Evolutionary conservation across 2,888 invertebrate species (phyloP), one percentile per base, ranked within the genome.

Genomic region (Panopea generosa): DNA sequence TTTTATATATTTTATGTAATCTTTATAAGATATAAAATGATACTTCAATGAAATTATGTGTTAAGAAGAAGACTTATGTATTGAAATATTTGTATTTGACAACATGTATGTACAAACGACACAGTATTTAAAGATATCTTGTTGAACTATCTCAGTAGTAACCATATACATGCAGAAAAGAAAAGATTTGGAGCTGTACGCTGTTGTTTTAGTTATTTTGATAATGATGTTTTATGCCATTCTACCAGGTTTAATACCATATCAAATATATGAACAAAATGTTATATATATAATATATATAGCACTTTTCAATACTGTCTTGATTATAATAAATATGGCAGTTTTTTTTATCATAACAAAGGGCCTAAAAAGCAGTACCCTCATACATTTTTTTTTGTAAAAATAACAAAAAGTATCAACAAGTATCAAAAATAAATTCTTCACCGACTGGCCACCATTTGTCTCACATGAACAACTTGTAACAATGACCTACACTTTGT

Each of bases 381-480:
- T 47, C 68, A 60, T 69, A 26, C 14, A 50, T 57, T 60, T 50
- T 73, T 73, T 71, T 50, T 61, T 67, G 57, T 67, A 72, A 72
- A 74, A 77, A 75, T 66, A 77, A 81, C 63, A 75, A 77, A 90
- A 90, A 88, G 88, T 87, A 82, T 94, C 94, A 94, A 94, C 94
- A 94, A 94, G 94, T 95, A 94, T 94, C 94, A 95, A 94, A 94
- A 94, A 94, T 95, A 94, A 94, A 94, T 94, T 94, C 47, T 57
- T 57, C 86, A 89, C 89, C 90, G 91, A 91, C 91, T 90, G 90
- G 90, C 90, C 90, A 89, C 88, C 81, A 84, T 66, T 80, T 82
- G n/a, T 81, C 80, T 84, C 88, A 87, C 86, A 67, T 82, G 74
- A 85, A 86, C 84, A 86, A 87, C 85, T 45, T 9, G 45, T 45